phyloP scores from a whole-genome alignment of 1,140 invertebrate species.

The Palaemon carinicauda region DNA sequence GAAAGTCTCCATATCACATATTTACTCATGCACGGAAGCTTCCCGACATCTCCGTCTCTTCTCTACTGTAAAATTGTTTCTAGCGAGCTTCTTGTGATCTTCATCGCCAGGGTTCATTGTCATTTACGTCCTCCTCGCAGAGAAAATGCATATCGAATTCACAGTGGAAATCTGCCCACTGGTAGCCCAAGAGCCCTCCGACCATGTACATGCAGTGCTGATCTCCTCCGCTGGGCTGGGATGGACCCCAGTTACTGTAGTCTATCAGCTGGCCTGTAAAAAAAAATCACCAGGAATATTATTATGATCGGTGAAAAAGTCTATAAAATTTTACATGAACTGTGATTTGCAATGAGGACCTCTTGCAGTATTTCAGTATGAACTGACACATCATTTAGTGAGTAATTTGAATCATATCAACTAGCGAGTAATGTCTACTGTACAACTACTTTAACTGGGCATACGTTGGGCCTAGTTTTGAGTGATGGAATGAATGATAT shows the following conservation, averaged over 20 bases:
- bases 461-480: too few relatives aligned
- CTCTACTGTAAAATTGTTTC: background rate
- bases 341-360: too few relatives aligned
- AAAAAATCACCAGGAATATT: background rate
- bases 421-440: too few relatives aligned
- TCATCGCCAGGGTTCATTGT: slow-evolving; percentile 47
- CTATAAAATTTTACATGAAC: too few relatives aligned
- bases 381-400: too few relatives aligned
- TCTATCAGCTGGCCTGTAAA: slow-evolving; percentile 54
- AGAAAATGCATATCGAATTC: slow-evolving; percentile 60
- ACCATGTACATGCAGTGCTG: slow-evolving; percentile 61
- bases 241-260: slow-evolving; percentile 58
- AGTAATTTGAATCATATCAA: too few relatives aligned
- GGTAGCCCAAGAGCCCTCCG: slow-evolving; percentile 58
- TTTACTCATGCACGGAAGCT: background rate
- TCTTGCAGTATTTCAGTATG: too few relatives aligned
- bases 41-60: background rate
- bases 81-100: background rate
- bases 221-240: slow-evolving; percentile 59
- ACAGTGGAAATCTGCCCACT: slow-evolving; percentile 61
- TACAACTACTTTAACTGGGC: too few relatives aligned
- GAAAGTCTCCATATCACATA: background rate
- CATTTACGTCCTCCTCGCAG: slow-evolving; percentile 57
- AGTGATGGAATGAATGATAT: too few relatives aligned
- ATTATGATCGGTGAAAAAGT: too few relatives aligned